These are phyloP conservation scores for Mormyrus lacerda DNA, from an alignment of 2,113 vertebrate genomes.

Conservation along the genomic window DNA sequence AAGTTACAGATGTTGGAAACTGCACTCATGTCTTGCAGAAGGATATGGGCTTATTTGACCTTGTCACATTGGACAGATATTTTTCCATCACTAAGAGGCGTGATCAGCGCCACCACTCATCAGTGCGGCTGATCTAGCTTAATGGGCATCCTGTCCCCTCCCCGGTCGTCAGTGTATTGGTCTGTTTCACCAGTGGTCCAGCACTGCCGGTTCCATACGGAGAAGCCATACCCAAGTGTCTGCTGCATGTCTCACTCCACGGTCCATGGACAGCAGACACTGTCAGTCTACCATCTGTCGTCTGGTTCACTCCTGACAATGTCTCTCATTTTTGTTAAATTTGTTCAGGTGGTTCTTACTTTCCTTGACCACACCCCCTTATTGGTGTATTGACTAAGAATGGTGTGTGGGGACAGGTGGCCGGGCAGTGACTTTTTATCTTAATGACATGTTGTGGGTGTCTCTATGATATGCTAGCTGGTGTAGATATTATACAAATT, in stretches of 20 bases:
- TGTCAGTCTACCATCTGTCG: not conserved
- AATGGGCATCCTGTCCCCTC: not conserved
- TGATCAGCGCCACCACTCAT: not conserved
- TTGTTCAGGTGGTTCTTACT: not conserved
- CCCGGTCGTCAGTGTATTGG: not conserved
- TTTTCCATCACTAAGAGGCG: not conserved
- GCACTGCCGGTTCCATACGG: not conserved
- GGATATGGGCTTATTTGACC: not conserved
- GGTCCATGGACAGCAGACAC: not conserved
- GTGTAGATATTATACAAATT: not conserved
- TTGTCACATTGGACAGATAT: not conserved
- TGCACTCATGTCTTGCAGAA: not conserved
- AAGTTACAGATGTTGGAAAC: not conserved
- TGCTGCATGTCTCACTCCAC: not conserved
- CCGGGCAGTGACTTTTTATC: not conserved
- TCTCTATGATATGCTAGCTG: not conserved
- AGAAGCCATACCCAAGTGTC: not conserved
- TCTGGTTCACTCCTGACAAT: not conserved
- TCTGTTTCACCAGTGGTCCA: not conserved
- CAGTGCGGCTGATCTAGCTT: not conserved
- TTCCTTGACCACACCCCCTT: not conserved
- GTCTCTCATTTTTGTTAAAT: not conserved
- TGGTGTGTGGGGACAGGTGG: not conserved
- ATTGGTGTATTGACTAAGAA: not conserved
- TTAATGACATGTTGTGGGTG: not conserved